Evolutionary conservation across 2,888 invertebrate genomes (phyloP), one percentile per base, ranked within the genome.

Genomic region (Glaucopsyche alexis): DNA sequence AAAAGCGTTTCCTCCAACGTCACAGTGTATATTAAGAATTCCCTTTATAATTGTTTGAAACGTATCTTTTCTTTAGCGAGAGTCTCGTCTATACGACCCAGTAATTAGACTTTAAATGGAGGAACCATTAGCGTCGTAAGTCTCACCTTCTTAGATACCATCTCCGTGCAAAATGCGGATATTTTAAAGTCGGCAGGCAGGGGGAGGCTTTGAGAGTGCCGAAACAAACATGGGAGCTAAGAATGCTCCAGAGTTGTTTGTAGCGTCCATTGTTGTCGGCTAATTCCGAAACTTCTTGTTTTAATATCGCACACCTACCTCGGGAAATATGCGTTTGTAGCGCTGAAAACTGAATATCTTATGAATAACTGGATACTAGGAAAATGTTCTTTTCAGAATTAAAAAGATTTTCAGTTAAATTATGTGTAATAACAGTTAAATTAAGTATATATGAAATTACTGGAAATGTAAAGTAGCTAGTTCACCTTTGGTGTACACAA

Each of bases 161-260:
- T 69, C 72, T 72, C 52, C 52, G 67, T 45, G 67, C 19, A 55
- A 67, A 49, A 69, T 49, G 69, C 49, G 49, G 69, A 69, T 69
- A 69, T 29, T 69, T 69, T 69, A 69, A 72, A 66, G 40, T 67
- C 65, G 73, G 50, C 72, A 45, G 71, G 29, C 29, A 74, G 73
- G 70, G 52, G 70, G 75, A 74, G 74, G 76, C 76, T 77, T 77
- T 79, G 77, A 77, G 81, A 81, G 81, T 77, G 80, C 81, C 83
- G 84, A 83, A 85, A 85, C 86, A 86, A 87, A 86, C 85, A 84
- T 79, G 80, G 79, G 81, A 80, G 80, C 81, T 80, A 80, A 82
- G 81, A 82, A 82, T 78, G 80, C 81, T 80, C 75, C 79, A 77
- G 76, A 78, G 74, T 76, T 75, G 72, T 80, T 80, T 80, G 79